phyloP scores from a whole-genome alignment of 1,140 invertebrate species.

The Leguminivora glycinivorella region DNA sequence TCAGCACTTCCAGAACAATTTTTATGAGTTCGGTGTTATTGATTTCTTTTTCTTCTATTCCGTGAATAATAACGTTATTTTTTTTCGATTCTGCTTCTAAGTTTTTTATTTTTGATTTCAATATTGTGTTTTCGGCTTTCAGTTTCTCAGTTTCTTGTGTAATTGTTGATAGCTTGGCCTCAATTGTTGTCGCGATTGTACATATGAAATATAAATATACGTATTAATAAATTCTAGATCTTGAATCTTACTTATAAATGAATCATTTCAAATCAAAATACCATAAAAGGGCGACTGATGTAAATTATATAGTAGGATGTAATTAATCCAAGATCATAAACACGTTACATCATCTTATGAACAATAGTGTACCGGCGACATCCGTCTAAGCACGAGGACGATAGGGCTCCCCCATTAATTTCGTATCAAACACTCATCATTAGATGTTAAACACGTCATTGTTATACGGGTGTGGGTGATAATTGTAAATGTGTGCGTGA shows the following conservation, averaged over 20 bases:
- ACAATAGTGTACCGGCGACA: constrained; percentile 35
- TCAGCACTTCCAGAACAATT: background rate
- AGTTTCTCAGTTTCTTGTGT: background rate
- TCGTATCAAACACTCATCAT: constrained; percentile 34
- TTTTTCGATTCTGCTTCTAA: background rate
- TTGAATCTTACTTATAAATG: background rate
- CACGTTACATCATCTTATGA: constrained; percentile 29
- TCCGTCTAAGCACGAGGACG: constrained; percentile 35
- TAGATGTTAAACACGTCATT: constrained; percentile 38
- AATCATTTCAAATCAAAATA: background rate
- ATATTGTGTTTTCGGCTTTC: background rate
- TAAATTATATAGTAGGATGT: constrained; percentile 18
- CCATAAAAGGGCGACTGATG: background rate
- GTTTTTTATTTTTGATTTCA: background rate
- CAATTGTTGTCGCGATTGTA: background rate
- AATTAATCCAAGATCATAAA: constrained; percentile 30
- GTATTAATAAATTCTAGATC: background rate
- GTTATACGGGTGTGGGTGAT: constrained; percentile 41
- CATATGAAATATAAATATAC: too few relatives aligned
- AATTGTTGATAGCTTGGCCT: background rate
- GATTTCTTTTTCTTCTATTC: constrained; percentile 3
- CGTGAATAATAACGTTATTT: background rate
- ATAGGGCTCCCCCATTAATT: constrained; percentile 43
- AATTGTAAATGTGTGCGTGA: constrained; percentile 53
- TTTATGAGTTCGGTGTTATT: background rate